Evolutionary conservation across 2,797 vertebrate genomes (phyloP).

Genomic region (Ispidina lecontei): DNA sequence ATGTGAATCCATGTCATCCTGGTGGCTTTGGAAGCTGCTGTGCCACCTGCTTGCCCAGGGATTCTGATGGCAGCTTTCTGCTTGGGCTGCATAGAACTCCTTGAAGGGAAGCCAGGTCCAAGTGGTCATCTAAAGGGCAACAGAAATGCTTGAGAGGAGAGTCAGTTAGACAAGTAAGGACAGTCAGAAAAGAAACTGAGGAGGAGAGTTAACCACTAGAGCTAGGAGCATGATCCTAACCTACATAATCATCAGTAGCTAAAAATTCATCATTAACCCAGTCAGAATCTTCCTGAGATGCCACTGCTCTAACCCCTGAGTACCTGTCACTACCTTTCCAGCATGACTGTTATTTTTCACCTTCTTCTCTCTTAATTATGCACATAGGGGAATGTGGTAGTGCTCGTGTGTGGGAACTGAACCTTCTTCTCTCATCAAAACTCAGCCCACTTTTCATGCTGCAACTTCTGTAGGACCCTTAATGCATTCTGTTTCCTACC

Average conservation of each 20-base stretch:
- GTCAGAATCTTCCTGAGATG: background rate
- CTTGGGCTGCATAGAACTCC: background rate
- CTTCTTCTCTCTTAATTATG: background rate
- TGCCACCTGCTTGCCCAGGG: background rate
- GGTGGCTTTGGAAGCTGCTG: background rate
- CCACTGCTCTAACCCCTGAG: background rate
- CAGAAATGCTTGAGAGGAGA: background rate
- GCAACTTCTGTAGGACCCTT: background rate
- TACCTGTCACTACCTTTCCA: rapidly evolving
- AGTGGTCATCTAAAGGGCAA: background rate
- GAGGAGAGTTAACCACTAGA: background rate
- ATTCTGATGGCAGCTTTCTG: background rate
- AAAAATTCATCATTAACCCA: background rate
- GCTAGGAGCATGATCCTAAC: background rate
- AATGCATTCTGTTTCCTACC: background rate
- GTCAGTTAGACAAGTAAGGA: no score
- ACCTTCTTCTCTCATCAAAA: background rate
- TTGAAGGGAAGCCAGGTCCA: background rate
- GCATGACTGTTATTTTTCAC: rapidly evolving
- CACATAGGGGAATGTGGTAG: background rate
- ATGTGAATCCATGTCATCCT: background rate
- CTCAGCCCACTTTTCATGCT: background rate
- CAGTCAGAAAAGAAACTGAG: background rate
- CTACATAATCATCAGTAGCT: background rate
- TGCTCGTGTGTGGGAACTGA: background rate